Conservation (phyloP, 1,140 invertebrate genomes). For the Rhyacophila brunnea region DNA sequence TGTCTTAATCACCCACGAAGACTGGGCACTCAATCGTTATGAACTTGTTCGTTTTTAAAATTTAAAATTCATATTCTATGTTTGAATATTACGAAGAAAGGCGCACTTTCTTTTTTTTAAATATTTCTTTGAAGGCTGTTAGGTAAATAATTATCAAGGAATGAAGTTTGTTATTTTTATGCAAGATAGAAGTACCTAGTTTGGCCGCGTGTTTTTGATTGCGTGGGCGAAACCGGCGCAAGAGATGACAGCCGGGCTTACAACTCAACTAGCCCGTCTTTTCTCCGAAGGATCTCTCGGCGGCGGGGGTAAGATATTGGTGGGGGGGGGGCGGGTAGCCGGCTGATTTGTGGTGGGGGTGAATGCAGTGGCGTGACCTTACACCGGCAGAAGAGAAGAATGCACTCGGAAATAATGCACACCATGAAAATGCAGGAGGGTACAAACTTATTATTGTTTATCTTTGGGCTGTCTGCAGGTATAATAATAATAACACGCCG, state of each 20-base stretch:
- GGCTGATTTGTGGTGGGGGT: not conserved
- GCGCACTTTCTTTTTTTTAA: not conserved
- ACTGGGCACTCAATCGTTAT: slow-evolving; percentile 19
- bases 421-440: not conserved
- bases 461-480: no score
- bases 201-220: no score
- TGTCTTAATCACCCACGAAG: slow-evolving; percentile 27
- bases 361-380: slow-evolving; percentile 3
- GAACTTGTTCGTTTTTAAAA: slow-evolving; percentile 11
- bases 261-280: slow-evolving; percentile 12
- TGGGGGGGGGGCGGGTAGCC: not conserved
- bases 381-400: slow-evolving; percentile 4
- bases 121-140: no score
- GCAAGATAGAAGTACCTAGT: no score
- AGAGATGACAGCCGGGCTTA: slow-evolving; percentile 18
- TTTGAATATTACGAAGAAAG: no score
- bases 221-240: not conserved
- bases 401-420: not conserved
- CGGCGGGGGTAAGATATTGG: not conserved
- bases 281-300: slow-evolving; percentile 11
- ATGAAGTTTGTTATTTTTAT: no score
- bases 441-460: not conserved
- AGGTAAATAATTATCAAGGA: no score
- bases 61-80: not conserved
- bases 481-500: no score